Conservation (phyloP, 2,888 invertebrate genomes). For the Cenopis cana region DNA sequence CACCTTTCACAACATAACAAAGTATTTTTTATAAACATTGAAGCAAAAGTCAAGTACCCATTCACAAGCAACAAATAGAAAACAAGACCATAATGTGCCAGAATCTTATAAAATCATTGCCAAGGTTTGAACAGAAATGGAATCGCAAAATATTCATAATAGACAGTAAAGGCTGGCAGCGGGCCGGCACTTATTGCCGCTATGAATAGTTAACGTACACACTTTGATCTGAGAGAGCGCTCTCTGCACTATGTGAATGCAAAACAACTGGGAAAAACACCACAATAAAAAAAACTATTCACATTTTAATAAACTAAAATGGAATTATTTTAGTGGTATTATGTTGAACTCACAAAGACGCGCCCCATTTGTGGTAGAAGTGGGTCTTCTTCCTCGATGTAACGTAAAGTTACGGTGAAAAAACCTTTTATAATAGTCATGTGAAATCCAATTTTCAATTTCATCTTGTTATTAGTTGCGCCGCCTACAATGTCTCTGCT, state of each 20-base stretch:
- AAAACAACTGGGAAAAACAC: neutral
- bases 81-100: slow-evolving; percentile 30
- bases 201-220: slow-evolving; percentile 65
- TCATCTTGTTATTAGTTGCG: no score
- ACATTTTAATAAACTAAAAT: neutral
- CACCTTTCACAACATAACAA: neutral
- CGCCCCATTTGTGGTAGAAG: neutral
- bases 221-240: slow-evolving; percentile 82
- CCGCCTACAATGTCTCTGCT: no score
- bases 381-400: neutral
- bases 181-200: slow-evolving; percentile 68
- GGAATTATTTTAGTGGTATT: neutral
- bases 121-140: slow-evolving; percentile 46
- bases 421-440: no score
- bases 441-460: no score
- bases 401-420: neutral
- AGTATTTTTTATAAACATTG: neutral
- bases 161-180: slow-evolving; percentile 63
- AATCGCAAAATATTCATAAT: slow-evolving; percentile 52
- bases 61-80: slow-evolving; percentile 12
- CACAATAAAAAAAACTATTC: neutral
- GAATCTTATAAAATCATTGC: slow-evolving; percentile 24
- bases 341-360: neutral
- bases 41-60: slow-evolving; percentile 4
- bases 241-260: slow-evolving; percentile 85